Evolutionary conservation across 1,140 invertebrate genomes (phyloP).

Genomic region (Papilio polytes): DNA sequence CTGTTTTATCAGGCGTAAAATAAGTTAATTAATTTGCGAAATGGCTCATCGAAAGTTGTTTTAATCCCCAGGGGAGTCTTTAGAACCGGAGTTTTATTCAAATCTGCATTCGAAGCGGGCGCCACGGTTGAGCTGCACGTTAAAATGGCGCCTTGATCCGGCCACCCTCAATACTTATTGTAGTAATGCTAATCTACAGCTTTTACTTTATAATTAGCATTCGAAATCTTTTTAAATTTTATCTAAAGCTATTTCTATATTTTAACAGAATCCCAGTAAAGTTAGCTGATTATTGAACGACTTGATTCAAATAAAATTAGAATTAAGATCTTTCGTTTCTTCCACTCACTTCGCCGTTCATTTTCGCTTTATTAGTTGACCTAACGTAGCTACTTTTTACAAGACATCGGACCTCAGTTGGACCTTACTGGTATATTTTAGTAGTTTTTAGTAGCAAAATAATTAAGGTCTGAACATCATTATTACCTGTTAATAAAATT

Average conservation of each 20-base stretch:
- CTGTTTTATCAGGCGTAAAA: constrained; percentile 59
- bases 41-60: constrained; percentile 62
- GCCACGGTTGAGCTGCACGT: constrained; percentile 64
- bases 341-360: not conserved
- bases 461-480: no score
- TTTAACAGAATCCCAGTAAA: not conserved
- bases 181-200: constrained; percentile 66
- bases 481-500: no score
- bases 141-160: constrained; percentile 61
- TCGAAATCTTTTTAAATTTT: constrained; percentile 3
- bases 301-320: not conserved
- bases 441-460: no score
- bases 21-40: constrained; percentile 68
- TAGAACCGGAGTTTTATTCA: constrained; percentile 71
- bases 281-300: not conserved
- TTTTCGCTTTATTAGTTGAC: not conserved
- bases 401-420: no score
- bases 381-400: not conserved
- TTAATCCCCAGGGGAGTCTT: constrained; percentile 66
- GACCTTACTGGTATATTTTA: no score
- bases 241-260: not conserved
- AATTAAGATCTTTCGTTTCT: not conserved
- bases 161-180: constrained; percentile 69
- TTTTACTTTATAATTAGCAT: constrained; percentile 42
- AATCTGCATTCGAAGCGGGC: constrained; percentile 68